Percentiles rank a stretch among this genome's conserved stretches.
These are phyloP conservation scores for Drosophila ironensis DNA, from an alignment of 1,140 invertebrate genomes.

Conservation along the genomic window DNA sequence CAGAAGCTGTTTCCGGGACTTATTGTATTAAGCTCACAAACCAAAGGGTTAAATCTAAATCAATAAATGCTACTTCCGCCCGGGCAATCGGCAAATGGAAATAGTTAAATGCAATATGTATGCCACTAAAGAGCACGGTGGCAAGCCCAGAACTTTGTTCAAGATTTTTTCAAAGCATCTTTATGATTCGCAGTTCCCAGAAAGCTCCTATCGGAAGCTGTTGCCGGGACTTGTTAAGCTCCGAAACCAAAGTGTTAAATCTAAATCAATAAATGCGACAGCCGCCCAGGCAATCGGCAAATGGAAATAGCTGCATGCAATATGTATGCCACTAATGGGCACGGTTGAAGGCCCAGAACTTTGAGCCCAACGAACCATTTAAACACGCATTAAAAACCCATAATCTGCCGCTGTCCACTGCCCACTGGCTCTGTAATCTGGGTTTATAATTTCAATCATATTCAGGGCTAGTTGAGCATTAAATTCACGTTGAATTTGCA, in stretches of 20 bases:
- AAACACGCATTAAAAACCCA: slow-evolving; percentile 42
- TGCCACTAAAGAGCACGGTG: not conserved
- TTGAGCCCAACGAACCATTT: slow-evolving; percentile 42
- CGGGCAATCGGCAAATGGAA: no score
- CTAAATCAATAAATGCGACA: slow-evolving; percentile 23
- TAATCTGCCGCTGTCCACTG: not conserved
- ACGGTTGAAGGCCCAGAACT: not conserved
- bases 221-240: no score
- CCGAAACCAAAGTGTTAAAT: not conserved
- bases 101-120: no score
- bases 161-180: no score
- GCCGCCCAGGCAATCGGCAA: no score
- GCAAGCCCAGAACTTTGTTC: not conserved
- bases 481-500: slow-evolving; percentile 20
- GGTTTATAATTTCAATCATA: slow-evolving; percentile 25
- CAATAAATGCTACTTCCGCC: slow-evolving; percentile 18
- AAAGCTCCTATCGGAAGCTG: no score
- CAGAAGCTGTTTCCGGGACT: no score
- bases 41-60: not conserved
- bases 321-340: not conserved
- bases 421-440: slow-evolving; percentile 11
- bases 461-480: slow-evolving; percentile 51
- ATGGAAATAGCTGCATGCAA: not conserved
- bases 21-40: no score
- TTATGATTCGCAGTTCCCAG: no score